phyloP scores from a whole-genome alignment of 2,113 vertebrate species.

The Apteryx mantelli region DNA sequence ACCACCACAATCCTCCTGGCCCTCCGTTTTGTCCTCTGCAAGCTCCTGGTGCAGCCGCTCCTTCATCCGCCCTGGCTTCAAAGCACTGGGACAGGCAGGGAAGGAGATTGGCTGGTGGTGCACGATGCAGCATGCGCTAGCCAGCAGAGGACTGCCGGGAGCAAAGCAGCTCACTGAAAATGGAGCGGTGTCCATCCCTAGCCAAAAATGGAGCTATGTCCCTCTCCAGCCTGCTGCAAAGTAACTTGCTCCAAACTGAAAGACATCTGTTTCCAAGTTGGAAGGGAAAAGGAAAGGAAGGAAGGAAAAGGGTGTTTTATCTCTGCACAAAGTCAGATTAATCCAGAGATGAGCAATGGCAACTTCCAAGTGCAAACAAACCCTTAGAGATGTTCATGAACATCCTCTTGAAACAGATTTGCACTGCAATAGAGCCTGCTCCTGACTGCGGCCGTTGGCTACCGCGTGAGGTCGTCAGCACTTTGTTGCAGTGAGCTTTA shows the following conservation, averaged over 20 bases:
- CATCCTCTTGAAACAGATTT: background rate
- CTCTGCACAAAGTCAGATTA: background rate
- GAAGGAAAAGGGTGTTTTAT: background rate
- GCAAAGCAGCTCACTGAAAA: background rate
- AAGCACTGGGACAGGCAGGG: background rate
- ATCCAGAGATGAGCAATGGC: background rate
- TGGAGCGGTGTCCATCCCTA: background rate
- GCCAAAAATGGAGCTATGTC: background rate
- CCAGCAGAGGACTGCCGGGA: background rate
- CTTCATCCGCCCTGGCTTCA: rapidly evolving
- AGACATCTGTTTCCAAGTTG: background rate
- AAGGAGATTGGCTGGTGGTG: background rate
- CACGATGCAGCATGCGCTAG: rapidly evolving
- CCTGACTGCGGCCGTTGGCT: background rate
- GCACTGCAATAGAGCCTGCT: background rate
- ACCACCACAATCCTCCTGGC: rapidly evolving
- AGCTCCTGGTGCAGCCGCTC: background rate
- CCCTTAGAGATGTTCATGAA: background rate
- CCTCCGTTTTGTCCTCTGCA: background rate
- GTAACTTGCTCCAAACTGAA: background rate
- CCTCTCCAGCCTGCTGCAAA: background rate
- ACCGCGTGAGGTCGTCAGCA: background rate
- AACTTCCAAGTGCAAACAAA: background rate
- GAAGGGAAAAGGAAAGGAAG: background rate
- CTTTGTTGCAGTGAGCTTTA: background rate